Evolutionary conservation across 2,888 invertebrate species (phyloP), one percentile per base, ranked within the genome.

Genomic region (Caenorhabditis sulstoni): DNA sequence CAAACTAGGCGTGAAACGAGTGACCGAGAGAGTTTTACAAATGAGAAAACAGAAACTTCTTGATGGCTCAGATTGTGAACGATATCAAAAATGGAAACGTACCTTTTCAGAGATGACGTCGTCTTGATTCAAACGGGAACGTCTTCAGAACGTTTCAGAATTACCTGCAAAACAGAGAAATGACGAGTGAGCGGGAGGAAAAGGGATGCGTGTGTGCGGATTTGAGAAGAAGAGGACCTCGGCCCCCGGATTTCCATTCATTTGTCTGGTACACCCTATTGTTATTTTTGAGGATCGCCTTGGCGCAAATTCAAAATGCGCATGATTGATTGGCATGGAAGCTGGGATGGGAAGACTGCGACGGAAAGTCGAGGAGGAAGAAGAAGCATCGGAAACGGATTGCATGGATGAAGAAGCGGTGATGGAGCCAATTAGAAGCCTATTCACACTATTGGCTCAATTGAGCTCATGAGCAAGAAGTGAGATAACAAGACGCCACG

Each of bases 251-350:
- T 41, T 58, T 61, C 52, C 52, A 41, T 64, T 52, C 64, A 35
- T 53, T 50, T 23, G 35, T 39, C 44, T 44, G 53, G 53, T 66
- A 41, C 23, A 29, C 45, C 20, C 70, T 65, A 65, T 77, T 70
- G 68, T 77, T 70, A 64, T 77, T 77, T 55, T 73, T 55, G 70
- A 65, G 50, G 64, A 77, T 77, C 70, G 77, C 70, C 77, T 77
- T 71, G 70, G 77, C 53, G 70, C 70, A 64, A 77, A 77, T 77
- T 71, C 59, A 71, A 78, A 78, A 78, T 78, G 78, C 70, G 62
- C 78, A 78, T 78, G 78, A 78, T 78, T 78, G 78, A 78, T 78
- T 78, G 67, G 66, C 44, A 52, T 50, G 55, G 39, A 58, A 39
- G 14, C 52, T 35, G 44, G 5, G 45, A 5, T 12, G 57, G n/a